phyloP scores from a whole-genome alignment of 2,797 vertebrate species.

The Hylomyscus alleni region DNA sequence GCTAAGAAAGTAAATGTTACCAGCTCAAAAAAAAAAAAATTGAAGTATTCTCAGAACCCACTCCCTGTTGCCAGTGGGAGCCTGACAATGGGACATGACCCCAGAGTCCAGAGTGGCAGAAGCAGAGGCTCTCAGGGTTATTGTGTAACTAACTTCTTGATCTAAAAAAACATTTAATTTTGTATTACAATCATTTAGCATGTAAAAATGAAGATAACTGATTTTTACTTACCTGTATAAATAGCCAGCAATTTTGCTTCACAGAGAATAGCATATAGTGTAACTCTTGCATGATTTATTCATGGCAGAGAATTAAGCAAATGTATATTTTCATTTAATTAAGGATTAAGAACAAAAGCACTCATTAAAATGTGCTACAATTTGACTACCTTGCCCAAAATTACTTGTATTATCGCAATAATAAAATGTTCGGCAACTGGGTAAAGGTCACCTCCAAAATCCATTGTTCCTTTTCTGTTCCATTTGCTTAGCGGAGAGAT shows the following conservation, averaged over 20 bases:
- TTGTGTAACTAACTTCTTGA: neutral
- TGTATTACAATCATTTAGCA: neutral
- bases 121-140: neutral
- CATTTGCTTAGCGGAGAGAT: constrained; percentile 41
- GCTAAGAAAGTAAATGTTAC: constrained; percentile 45
- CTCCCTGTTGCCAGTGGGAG: neutral
- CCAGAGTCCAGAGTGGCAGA: neutral
- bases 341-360: neutral
- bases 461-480: constrained; percentile 20
- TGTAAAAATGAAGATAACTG: neutral
- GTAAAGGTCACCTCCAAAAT: constrained; percentile 71
- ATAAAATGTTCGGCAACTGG: constrained; percentile 70
- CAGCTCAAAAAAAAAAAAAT: constrained; percentile 58
- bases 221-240: neutral
- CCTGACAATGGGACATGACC: neutral
- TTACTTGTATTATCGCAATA: constrained; percentile 34
- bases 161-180: neutral
- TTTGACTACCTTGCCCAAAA: neutral
- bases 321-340: neutral
- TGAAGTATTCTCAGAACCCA: neutral
- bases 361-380: neutral
- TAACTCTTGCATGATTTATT: neutral
- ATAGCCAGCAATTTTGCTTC: neutral
- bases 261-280: neutral
- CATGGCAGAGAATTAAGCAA: neutral